Conservation (phyloP, 2,797 vertebrate species). For the Sylvia borin region DNA sequence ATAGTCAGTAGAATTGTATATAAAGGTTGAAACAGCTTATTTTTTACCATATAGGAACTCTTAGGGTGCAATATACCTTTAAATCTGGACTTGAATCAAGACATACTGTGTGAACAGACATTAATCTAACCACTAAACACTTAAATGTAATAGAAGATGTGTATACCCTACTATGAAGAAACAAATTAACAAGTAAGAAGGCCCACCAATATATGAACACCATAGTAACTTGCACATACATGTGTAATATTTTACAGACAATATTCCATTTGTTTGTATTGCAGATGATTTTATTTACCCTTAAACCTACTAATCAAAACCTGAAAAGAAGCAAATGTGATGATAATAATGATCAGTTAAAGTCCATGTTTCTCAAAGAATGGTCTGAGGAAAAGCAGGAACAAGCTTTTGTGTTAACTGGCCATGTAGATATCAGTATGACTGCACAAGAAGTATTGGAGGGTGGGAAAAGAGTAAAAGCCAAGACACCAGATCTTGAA, state of each 20-base stretch:
- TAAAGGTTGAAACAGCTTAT: not conserved
- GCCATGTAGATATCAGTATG: not conserved
- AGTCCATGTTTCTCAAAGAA: not conserved
- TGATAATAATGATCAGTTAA: not conserved
- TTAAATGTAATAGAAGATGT: not conserved
- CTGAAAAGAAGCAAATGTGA: not conserved
- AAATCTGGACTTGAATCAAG: not conserved
- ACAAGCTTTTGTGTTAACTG: not conserved
- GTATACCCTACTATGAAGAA: not conserved
- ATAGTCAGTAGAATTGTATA: not conserved
- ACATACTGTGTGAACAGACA: not conserved
- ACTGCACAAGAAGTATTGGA: not conserved
- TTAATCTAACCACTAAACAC: not conserved
- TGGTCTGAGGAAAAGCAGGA: not conserved
- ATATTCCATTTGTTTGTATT: not conserved
- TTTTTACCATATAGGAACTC: not conserved
- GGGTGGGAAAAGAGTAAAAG: not conserved
- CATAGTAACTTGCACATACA: not conserved
- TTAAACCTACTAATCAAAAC: not conserved
- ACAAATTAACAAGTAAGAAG: not conserved
- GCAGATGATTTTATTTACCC: not conserved
- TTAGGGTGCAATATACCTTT: not conserved
- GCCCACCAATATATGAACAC: not conserved
- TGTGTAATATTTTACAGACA: not conserved
- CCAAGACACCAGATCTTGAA: not conserved